Evolutionary conservation across 2,888 invertebrate genomes (phyloP), one percentile per base, ranked within the genome.

Genomic region (Himalopsyche kuldschensis): DNA sequence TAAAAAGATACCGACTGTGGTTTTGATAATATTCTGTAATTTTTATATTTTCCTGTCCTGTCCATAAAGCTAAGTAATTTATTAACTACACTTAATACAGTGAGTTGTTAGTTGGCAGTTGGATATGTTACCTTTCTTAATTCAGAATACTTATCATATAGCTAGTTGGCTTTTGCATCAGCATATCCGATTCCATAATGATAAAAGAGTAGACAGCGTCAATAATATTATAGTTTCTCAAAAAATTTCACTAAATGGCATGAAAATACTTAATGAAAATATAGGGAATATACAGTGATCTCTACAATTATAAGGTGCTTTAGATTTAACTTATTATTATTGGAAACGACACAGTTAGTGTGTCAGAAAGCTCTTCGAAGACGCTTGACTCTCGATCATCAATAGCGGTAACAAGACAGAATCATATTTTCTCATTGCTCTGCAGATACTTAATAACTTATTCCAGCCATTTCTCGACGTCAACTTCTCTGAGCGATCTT

Each of bases 301-400:
- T 92, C 91, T 92, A 91, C 91, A 91, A 91, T 92, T 91, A 90
- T 91, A 91, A 91, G 92, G 92, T 92, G 92, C 92, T 92, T 91
- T 91, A 86, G 85, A 78, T 81, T 75, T 85, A 83, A 82, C 77
- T 76, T 78, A 81, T 81, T 78, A 69, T 69, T 69, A 69, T 69
- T 30, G 69, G 69, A 15, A 69, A 69, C 6, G 27, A 30, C 69
- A 69, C 69, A 69, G 69, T 27, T 11, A 69, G 69, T 69, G 69
- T 69, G 69, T 69, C 3, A 30, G 35, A 15, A 41, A 41, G 41
- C 41, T 41, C 41, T 41, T 41, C 69, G 69, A 15, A 69, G 30
- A 69, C 27, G 63, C 63, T 63, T 63, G 27, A 17, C 24, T 30
- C 69, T 69, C 30, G 27, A 69, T 69, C 24, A 30, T 27, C 30